A percentile compares a stretch with the other conserved stretches of the same genome.
Evolutionary conservation across 2,113 vertebrate species (phyloP).

Genomic region (Ranitomeya imitator): DNA sequence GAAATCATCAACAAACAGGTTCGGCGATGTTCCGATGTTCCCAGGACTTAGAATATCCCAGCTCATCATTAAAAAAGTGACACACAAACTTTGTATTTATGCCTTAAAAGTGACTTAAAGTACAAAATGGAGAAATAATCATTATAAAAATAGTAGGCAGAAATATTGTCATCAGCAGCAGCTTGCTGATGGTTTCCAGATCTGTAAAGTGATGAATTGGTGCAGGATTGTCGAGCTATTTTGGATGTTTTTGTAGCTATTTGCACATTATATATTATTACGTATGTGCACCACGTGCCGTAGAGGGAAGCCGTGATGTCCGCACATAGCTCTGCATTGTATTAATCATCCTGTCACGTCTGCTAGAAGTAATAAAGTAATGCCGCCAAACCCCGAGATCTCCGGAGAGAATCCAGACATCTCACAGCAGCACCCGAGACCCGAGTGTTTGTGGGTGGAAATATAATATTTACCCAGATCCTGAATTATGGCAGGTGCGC

Average conservation of each 20-base stretch:
- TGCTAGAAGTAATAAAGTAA: slow-evolving; percentile 10
- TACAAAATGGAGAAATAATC: too few relatives aligned
- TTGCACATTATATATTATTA: too few relatives aligned
- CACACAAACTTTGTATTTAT: too few relatives aligned
- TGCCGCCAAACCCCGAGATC: not conserved
- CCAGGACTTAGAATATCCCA: not conserved
- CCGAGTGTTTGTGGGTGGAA: not conserved
- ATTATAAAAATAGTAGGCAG: too few relatives aligned
- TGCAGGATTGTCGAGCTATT: too few relatives aligned
- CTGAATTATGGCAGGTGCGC: not conserved
- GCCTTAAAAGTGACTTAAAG: too few relatives aligned
- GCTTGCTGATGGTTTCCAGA: too few relatives aligned
- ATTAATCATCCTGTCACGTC: slow-evolving; percentile 23
- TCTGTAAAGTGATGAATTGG: too few relatives aligned
- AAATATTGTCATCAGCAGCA: too few relatives aligned
- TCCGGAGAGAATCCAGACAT: not conserved
- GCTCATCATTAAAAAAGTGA: too few relatives aligned
- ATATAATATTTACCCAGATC: not conserved
- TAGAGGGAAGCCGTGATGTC: not conserved
- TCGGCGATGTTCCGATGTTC: not conserved
- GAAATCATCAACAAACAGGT: not conserved
- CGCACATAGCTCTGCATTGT: not conserved
- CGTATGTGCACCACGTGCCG: not conserved
- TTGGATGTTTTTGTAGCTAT: too few relatives aligned
- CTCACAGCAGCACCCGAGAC: not conserved